These are phyloP conservation scores for Gonioctena quinquepunctata DNA, from an alignment of 1,140 invertebrate genomes.

Conservation along the genomic window DNA sequence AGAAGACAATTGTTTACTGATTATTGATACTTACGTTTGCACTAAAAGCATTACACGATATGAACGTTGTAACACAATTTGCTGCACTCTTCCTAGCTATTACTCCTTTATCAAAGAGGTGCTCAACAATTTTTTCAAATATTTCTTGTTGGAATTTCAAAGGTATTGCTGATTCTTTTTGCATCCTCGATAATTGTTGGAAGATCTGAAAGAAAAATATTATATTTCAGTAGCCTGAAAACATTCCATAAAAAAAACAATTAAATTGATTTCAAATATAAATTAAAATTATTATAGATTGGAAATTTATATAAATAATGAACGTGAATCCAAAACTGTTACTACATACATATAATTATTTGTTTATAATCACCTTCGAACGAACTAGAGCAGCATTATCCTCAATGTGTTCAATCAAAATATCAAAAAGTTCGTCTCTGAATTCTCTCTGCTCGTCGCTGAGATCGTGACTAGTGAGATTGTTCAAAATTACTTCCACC, in stretches of 20 bases:
- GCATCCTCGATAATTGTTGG: constrained; percentile 66
- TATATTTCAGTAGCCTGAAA: neutral
- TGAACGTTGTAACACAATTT: constrained; percentile 44
- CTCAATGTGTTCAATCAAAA: constrained; percentile 69
- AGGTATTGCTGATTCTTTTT: constrained; percentile 66
- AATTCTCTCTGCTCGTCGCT: constrained; percentile 59
- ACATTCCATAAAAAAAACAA: too few relatives aligned
- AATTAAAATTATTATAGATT: too few relatives aligned
- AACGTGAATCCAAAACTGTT: too few relatives aligned
- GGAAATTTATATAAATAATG: too few relatives aligned
- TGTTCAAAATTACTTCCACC: constrained; percentile 64
- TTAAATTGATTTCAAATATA: too few relatives aligned
- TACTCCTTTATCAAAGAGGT: constrained; percentile 69
- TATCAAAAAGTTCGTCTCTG: constrained; percentile 63
- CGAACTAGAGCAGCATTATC: constrained; percentile 73
- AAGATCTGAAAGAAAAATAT: constrained; percentile 49
- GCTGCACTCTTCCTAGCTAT: constrained; percentile 68
- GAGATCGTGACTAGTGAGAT: constrained; percentile 64
- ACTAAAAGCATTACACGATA: constrained; percentile 43
- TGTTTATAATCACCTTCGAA: constrained; percentile 60
- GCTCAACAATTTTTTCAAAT: constrained; percentile 59
- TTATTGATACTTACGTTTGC: constrained; percentile 39
- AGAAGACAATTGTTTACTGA: too few relatives aligned
- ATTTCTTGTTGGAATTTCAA: constrained; percentile 61
- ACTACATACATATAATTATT: too few relatives aligned